phyloP scores from a whole-genome alignment of 2,113 vertebrate species.

The Trinectes maculatus region DNA sequence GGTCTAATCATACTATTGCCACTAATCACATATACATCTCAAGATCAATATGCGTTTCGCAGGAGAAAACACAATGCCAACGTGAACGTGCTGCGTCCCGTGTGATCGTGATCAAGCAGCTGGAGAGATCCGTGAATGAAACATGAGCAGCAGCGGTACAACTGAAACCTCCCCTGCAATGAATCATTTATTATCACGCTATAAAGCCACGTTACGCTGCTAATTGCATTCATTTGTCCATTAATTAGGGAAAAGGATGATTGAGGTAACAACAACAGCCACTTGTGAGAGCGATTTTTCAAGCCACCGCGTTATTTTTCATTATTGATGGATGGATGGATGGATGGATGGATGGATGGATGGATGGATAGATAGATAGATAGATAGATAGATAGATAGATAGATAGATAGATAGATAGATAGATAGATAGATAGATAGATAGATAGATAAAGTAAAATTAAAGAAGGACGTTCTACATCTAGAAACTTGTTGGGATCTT shows the following conservation, averaged over 20 bases:
- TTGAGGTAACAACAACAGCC: constrained; percentile 21
- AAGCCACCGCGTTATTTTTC: neutral
- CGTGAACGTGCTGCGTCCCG: constrained; percentile 26
- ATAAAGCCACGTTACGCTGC: constrained; percentile 54
- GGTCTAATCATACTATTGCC: constrained; percentile 53
- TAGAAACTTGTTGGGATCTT: constrained; percentile 15
- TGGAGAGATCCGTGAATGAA: constrained; percentile 51
- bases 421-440: neutral
- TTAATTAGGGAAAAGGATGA: constrained; percentile 59
- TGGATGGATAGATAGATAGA: no score
- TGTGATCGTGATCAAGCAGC: constrained; percentile 36
- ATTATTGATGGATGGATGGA: neutral
- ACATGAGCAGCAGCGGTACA: constrained; percentile 35
- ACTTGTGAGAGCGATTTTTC: neutral
- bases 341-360: neutral
- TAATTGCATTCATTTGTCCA: constrained; percentile 68
- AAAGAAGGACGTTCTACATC: no score
- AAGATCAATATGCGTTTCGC: constrained; percentile 61
- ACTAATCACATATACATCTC: constrained; percentile 51
- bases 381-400: neutral
- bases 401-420: neutral
- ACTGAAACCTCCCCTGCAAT: constrained; percentile 40
- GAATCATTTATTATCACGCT: constrained; percentile 49
- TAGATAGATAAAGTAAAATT: no score
- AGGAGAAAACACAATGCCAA: constrained; percentile 10